phyloP scores from a whole-genome alignment of 2,113 vertebrate species.

The Cephalopholis sonnerati region DNA sequence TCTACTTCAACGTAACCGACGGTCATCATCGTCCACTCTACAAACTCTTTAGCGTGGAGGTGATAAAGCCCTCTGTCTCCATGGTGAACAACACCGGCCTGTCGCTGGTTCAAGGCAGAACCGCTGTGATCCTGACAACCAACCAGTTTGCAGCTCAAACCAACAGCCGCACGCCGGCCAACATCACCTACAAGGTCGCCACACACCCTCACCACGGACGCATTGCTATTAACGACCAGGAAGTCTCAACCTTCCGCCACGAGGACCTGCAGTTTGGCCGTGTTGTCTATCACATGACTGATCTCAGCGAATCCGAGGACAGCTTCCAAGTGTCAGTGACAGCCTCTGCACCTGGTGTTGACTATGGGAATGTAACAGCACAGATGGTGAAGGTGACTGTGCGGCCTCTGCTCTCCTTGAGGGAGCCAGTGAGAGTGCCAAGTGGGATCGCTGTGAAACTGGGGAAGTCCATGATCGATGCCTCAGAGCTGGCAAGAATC shows the following conservation, averaged over 20 bases:
- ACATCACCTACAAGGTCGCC: slow-evolving; percentile 86
- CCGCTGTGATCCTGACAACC: slow-evolving; percentile 82
- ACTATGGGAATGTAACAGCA: slow-evolving; percentile 84
- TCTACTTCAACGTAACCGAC: slow-evolving; percentile 92
- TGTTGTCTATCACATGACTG: slow-evolving; percentile 88
- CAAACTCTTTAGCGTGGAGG: slow-evolving; percentile 90
- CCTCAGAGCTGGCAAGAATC: slow-evolving; percentile 87
- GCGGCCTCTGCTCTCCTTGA: slow-evolving; percentile 83
- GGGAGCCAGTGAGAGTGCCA: slow-evolving; percentile 81
- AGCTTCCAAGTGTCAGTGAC: slow-evolving; percentile 85
- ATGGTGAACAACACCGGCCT: slow-evolving; percentile 89
- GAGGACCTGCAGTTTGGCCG: slow-evolving; percentile 84
- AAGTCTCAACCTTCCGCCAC: slow-evolving; percentile 87
- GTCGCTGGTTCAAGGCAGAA: slow-evolving; percentile 87
- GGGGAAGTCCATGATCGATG: slow-evolving; percentile 88
- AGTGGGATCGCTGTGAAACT: slow-evolving; percentile 84
- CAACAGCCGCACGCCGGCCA: slow-evolving; percentile 83
- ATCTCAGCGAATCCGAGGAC: slow-evolving; percentile 86
- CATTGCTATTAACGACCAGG: slow-evolving; percentile 83
- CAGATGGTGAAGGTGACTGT: slow-evolving; percentile 85
- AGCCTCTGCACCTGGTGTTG: slow-evolving; percentile 73
- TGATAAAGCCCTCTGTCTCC: slow-evolving; percentile 83
- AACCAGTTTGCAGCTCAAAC: slow-evolving; percentile 88
- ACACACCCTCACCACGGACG: slow-evolving; percentile 84
- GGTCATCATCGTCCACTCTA: slow-evolving; percentile 89